phyloP scores from a whole-genome alignment of 2,797 vertebrate species.

The Coccyzus lansbergi region DNA sequence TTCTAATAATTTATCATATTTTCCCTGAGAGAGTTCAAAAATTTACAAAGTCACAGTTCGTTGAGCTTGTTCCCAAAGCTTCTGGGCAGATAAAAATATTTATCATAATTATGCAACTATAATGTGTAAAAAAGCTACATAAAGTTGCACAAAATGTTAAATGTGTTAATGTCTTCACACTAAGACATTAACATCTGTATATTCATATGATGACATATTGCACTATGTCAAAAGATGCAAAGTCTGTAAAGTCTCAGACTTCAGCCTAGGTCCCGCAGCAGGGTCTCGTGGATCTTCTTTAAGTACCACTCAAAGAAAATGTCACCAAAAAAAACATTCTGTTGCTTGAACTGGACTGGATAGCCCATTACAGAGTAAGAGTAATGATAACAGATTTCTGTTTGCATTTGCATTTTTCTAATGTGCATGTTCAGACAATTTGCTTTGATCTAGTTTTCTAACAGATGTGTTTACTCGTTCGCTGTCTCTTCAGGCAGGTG shows the following conservation, averaged over 20 bases:
- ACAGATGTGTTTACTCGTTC: neutral
- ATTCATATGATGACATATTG: neutral
- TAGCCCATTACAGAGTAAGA: neutral
- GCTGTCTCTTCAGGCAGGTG: neutral
- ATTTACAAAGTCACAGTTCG: constrained; percentile 32
- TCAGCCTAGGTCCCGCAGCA: neutral
- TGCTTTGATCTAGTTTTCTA: neutral
- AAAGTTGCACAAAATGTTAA: neutral
- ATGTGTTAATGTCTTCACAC: neutral
- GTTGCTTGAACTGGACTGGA: neutral
- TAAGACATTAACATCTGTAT: neutral
- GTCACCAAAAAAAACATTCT: neutral
- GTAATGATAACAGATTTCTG: neutral
- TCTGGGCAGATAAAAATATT: constrained; percentile 1
- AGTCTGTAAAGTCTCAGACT: neutral
- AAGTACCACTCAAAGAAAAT: neutral
- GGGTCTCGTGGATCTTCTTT: neutral
- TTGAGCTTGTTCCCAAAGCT: constrained; percentile 23
- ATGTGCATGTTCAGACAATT: neutral
- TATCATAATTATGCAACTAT: constrained; percentile 4
- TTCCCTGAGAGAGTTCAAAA: constrained; percentile 39
- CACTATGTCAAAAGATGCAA: neutral
- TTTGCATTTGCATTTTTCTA: constrained; percentile 5
- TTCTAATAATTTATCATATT: constrained; percentile 48
- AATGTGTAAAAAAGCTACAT: neutral